Evolutionary conservation across 2,888 invertebrate species (phyloP).

Genomic region (Muschampia plurimacula): DNA sequence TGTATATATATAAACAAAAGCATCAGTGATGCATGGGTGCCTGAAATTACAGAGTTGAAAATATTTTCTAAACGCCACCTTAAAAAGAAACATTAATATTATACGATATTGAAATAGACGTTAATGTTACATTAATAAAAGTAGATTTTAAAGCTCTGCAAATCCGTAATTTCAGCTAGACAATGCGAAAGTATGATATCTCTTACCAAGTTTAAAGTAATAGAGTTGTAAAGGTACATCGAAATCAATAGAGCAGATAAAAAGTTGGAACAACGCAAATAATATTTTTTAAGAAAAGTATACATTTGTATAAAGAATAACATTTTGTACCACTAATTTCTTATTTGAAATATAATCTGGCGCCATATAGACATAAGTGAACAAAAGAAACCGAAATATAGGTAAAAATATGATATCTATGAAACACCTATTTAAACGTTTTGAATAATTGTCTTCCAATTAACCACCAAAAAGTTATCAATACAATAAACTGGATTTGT

Average conservation of each 20-base stretch:
- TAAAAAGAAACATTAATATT: constrained; percentile 54
- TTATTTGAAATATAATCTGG: constrained; percentile 26
- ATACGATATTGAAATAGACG: constrained; percentile 55
- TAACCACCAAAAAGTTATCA: constrained; percentile 18
- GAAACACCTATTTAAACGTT: not conserved
- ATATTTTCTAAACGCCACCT: constrained; percentile 75
- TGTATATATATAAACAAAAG: constrained; percentile 57
- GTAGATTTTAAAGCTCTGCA: constrained; percentile 27
- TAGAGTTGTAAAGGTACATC: constrained; percentile 38
- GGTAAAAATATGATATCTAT: not conserved
- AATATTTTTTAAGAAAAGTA: constrained; percentile 40
- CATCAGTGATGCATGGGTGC: constrained; percentile 73
- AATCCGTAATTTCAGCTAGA: constrained; percentile 18
- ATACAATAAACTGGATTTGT: constrained; percentile 23
- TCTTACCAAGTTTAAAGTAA: constrained; percentile 29
- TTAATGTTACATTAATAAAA: constrained; percentile 41
- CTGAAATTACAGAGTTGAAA: constrained; percentile 64
- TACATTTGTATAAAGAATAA: constrained; percentile 28
- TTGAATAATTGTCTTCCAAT: constrained; percentile 35
- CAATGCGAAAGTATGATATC: constrained; percentile 23
- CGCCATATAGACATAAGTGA: constrained; percentile 15
- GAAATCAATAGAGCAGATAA: constrained; percentile 38
- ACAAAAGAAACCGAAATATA: not conserved
- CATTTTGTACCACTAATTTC: constrained; percentile 37
- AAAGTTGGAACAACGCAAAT: constrained; percentile 38